Percentiles rank a stretch among this genome's conserved stretches.
Conservation (phyloP, 2,888 invertebrate species). For the Temnothorax unifasciatus region DNA sequence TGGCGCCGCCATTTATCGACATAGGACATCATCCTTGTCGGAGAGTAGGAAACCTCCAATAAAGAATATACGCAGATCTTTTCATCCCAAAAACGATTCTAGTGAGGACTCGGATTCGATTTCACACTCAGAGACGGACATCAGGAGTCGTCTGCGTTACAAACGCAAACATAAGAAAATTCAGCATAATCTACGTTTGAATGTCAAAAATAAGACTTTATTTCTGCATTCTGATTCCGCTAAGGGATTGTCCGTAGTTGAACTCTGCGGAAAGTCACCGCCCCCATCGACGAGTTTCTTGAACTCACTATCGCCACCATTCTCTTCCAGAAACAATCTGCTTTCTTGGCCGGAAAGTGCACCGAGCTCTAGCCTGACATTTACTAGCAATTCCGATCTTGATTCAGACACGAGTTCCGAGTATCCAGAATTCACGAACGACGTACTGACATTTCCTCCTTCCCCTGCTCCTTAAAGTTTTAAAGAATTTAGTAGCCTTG, state of each 20-base stretch:
- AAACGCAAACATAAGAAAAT: constrained; percentile 82
- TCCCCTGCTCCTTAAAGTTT: constrained; percentile 83
- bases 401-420: constrained; percentile 85
- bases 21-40: constrained; percentile 83
- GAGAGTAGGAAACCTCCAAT: constrained; percentile 81
- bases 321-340: constrained; percentile 82
- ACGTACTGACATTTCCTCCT: constrained; percentile 84
- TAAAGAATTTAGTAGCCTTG: background rate
- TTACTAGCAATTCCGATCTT: constrained; percentile 85
- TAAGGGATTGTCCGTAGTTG: constrained; percentile 80
- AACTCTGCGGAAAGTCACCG: constrained; percentile 86
- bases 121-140: constrained; percentile 88
- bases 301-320: constrained; percentile 88
- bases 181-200: constrained; percentile 85
- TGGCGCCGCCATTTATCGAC: constrained; percentile 77
- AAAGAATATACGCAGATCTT: constrained; percentile 82
- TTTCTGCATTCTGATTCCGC: constrained; percentile 83
- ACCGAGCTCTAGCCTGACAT: constrained; percentile 85
- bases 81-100: constrained; percentile 83
- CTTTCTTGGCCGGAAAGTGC: constrained; percentile 85
- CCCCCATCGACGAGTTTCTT: constrained; percentile 88
- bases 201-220: constrained; percentile 85
- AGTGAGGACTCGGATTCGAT: constrained; percentile 86
- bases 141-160: constrained; percentile 84
- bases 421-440: constrained; percentile 85